Base-by-base conservation (phyloP, 2,113 vertebrate genomes). In the Dasyornis broadbenti region DNA sequence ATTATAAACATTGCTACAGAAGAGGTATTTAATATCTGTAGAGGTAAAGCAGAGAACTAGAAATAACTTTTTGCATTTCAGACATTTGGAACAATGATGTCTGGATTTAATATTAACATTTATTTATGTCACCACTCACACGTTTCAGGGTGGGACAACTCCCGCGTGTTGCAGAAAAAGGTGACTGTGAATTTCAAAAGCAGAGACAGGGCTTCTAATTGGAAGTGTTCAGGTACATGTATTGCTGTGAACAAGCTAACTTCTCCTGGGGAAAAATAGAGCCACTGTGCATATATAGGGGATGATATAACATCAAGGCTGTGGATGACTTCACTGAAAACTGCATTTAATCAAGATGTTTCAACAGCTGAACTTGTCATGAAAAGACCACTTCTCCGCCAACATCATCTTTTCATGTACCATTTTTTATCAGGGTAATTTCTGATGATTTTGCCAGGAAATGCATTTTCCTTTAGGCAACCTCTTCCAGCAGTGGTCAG, bases 381-480 rank as follows among this genome's bases (percentile, higher is more conserved):
- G 49, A 82, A 95, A 40, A 89, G 59, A 91, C 28, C 23, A 64
- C 49, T 94, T 97, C 33, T 80, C 33, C 40, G 94, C 18, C 68
- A 84, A 60, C 39, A 78, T 85, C 70, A 60, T 91, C 35, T 60
- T 96, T 92, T 94, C 40, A 82, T 61, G 35, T 66, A 81, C 26
- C 3, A 52, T 83, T 96, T 97, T 92, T 97, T 94, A 91, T 78
- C 69, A 93, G 59, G 78, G 16, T 94, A 82, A 95, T 96, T 96
- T 97, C 53, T 91, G 44, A 92, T 81, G 33, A 60, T 89, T 97
- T 94, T 91, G 8, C 66, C 40, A 57, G 81, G 47, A 94, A 95
- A 76, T 91, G 28, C 39, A 27, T 73, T 96, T 94, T 96, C 69
- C 50, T 95, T 92, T 65, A 79, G 86, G 76, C 76, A 95, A 66